Conservation (phyloP, 2,888 invertebrate species). For the Parnassius mnemosyne region DNA sequence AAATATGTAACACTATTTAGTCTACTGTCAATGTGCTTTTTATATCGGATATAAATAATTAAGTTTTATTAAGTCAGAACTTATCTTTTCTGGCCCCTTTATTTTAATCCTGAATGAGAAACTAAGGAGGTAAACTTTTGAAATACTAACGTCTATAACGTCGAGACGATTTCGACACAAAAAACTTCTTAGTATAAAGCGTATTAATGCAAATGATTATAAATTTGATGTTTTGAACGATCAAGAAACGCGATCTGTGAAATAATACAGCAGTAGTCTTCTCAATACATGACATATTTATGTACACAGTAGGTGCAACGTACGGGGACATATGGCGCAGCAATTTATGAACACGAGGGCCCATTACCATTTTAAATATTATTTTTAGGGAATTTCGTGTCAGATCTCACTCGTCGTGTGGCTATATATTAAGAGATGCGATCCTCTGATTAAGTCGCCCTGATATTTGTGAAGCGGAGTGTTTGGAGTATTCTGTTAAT, state of each 20-base stretch:
- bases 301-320: conserved; percentile 77
- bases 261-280: conserved; percentile 61
- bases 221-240: conserved; percentile 39
- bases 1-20: too few species aligned
- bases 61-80: too few species aligned
- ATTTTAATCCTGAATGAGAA: too few species aligned
- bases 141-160: too few species aligned
- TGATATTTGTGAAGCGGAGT: conserved; percentile 61
- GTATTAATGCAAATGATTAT: conserved; percentile 11
- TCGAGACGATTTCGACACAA: too few species aligned
- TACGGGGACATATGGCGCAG: conserved; percentile 76
- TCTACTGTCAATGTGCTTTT: too few species aligned
- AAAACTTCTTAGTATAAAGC: neutral
- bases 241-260: conserved; percentile 51
- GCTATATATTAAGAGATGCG: conserved; percentile 77
- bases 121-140: too few species aligned
- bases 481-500: conserved; percentile 70
- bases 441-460: conserved; percentile 76
- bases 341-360: conserved; percentile 77
- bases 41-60: too few species aligned
- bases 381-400: conserved; percentile 81
- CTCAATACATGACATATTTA: conserved; percentile 79
- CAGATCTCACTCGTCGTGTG: conserved; percentile 78
- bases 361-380: conserved; percentile 82
- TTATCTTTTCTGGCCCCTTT: too few species aligned